phyloP scores from a whole-genome alignment of 2,113 vertebrate species.

The Platichthys flesus region DNA sequence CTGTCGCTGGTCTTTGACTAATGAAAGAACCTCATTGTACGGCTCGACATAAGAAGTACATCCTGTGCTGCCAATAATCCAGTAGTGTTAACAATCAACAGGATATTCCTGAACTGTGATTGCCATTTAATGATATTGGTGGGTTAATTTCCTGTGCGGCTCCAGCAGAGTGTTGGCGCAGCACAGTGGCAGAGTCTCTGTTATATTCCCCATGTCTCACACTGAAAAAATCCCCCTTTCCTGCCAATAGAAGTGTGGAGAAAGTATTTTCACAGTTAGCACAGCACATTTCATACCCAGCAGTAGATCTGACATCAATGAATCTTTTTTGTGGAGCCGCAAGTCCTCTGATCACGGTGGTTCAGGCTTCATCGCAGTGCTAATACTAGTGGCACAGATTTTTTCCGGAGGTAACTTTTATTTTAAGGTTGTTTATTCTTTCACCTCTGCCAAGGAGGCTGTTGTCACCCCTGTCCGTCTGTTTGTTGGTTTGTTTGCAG shows the following conservation, averaged over 20 bases:
- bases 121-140: not conserved
- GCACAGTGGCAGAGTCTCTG: not conserved
- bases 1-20: not conserved
- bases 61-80: not conserved
- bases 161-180: not conserved
- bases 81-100: conserved; percentile 1
- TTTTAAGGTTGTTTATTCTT: not conserved
- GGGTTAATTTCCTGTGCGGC: conserved; percentile 9
- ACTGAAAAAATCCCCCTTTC: conserved; percentile 28
- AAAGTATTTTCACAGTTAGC: conserved; percentile 48
- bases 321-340: conserved; percentile 12
- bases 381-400: not conserved
- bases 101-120: conserved; percentile 2
- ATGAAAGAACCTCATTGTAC: not conserved
- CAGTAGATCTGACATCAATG: conserved; percentile 29
- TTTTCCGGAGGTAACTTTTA: not conserved
- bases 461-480: no score
- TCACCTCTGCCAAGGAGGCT: no score
- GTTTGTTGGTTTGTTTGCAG: no score
- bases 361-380: conserved; percentile 1
- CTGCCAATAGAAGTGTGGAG: conserved; percentile 48
- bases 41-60: not conserved
- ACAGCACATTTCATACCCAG: conserved; percentile 38
- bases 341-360: conserved; percentile 12
- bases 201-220: conserved; percentile 19